A percentile compares a stretch with the other conserved stretches of the same genome.
Evolutionary conservation across 2,888 invertebrate genomes (phyloP).

Genomic region (Yponomeuta sedellus): DNA sequence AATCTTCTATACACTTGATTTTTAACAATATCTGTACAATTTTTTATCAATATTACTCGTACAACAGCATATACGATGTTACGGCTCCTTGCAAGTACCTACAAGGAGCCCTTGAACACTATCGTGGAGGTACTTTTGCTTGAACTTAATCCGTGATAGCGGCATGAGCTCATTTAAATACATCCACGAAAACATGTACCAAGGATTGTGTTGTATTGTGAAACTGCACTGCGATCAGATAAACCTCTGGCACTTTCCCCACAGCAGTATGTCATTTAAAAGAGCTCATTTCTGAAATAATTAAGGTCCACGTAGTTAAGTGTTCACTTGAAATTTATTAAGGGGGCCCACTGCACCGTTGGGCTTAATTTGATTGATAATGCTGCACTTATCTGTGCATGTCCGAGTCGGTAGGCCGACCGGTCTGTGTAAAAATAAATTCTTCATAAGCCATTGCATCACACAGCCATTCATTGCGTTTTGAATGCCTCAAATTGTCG

Average conservation of each 20-base stretch:
- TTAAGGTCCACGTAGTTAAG: conserved; percentile 20
- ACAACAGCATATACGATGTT: no score
- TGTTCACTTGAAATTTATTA: conserved; percentile 18
- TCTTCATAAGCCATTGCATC: background rate
- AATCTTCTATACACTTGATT: no score
- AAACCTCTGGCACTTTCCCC: conserved; percentile 32
- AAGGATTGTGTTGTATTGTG: conserved; percentile 32
- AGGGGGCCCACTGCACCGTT: conserved; percentile 19
- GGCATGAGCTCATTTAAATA: conserved; percentile 22
- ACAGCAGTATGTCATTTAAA: conserved; percentile 21
- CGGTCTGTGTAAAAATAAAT: conserved; percentile 19
- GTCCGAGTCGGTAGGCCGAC: conserved; percentile 11
- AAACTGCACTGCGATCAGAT: conserved; percentile 31
- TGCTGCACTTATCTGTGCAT: conserved; percentile 25
- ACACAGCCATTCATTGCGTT: background rate
- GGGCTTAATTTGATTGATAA: conserved; percentile 33
- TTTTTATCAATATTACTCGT: no score
- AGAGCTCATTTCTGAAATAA: conserved; percentile 23
- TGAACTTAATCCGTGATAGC: background rate
- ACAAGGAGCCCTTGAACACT: no score
- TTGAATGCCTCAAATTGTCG: background rate
- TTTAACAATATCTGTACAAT: no score
- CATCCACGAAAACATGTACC: conserved; percentile 24
- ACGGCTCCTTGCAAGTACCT: no score
- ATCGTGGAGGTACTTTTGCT: background rate